Base-by-base conservation (phyloP, 2,888 invertebrate genomes). In the Schizaphis graminum region DNA sequence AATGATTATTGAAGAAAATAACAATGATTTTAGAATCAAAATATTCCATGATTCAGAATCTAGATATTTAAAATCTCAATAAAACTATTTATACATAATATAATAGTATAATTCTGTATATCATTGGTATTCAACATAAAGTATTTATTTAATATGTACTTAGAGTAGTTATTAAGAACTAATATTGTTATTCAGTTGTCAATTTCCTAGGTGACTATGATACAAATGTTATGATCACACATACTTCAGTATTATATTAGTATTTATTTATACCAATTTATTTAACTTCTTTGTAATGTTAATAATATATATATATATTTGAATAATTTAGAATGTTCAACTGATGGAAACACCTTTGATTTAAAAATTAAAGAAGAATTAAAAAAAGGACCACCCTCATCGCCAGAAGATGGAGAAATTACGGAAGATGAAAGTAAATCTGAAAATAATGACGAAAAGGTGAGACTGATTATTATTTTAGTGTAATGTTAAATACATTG, bases 351-450 rank as follows among this genome's bases (percentile, higher is more conserved):
- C 41, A 47, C n/a, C 47, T 2, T 67, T 10, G 7, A 11, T 21
- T 61, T 57, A 47, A 86, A 88, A 57, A 49, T 8, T 35, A 26
- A 49, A n/a, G 26, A 47, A 7, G 13, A 87, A 53, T 88, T 41
- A 28, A 41, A 10, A 1, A 41, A 61, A 61, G 53, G 13, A 47
- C 35, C 85, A 21, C 93, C 93, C 0, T 94, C 94, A 61, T 91
- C 94, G 0, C 94, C 86, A 1, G 94, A 94, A 86, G 94, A 94
- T 44, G 94, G 94, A 91, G 94, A 94, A 91, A 94, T 94, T 67
- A 77, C 85, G 44, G 94, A 91, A 21, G 84, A 89, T 16, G 89
- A 61, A 16, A 28, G 21, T 77, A 77, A 21, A 77, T 35, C 77
- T 8, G 77, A 77, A 7, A 35, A 77, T 1, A 77, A 77, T 77